Evolutionary conservation across 2,797 vertebrate genomes (phyloP), one percentile per base, ranked within the genome.

Genomic region (Enteromius radiatus): DNA sequence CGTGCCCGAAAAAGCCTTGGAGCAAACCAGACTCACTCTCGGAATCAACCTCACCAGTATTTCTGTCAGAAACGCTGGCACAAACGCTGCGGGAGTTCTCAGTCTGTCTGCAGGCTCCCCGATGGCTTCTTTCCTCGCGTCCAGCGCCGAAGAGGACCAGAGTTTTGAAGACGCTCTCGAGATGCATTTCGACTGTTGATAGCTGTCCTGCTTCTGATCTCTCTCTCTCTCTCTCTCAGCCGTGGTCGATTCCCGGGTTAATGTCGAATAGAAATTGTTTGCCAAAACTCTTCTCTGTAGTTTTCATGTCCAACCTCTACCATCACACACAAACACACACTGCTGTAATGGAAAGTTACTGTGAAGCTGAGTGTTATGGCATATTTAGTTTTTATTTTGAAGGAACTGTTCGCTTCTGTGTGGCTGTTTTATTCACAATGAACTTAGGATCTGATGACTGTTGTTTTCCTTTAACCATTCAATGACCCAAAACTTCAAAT

Each of bases 1-100:
- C 7, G 97, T 99, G 89, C 98, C 98, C 61, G 98, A 99, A 93
- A 99, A 99, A 93, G 98, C 98, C 84, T 95, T 99, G 93, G 98
- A 99, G 92, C 98, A 99, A 94, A 99, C 97, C 80, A 92, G 98
- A 81, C 97, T 99, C 89, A 99, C 97, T 88, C 95, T 99, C 93
- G 98, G 98, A 93, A 99, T 99, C 96, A 99, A 98, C 87, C 96
- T 99, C 94, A 99, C 97, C 90, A 98, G 97, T 92, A 99, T 99
- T 95, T 92, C 96, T 0, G 87, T 88, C 23, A 84, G 87, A 83
- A 96, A 95, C 82, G 93, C 96, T 90, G 95, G 95, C 90, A 94
- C 95, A 85, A 96, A 94, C 90, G 7, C 76, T 65, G 92, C 95
- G 88, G 94, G 94, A 92, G 95, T 96, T 90, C 95, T 96, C 91